Evolutionary conservation across 2,113 vertebrate species (phyloP).

Genomic region (Rhynchomys soricoides): DNA sequence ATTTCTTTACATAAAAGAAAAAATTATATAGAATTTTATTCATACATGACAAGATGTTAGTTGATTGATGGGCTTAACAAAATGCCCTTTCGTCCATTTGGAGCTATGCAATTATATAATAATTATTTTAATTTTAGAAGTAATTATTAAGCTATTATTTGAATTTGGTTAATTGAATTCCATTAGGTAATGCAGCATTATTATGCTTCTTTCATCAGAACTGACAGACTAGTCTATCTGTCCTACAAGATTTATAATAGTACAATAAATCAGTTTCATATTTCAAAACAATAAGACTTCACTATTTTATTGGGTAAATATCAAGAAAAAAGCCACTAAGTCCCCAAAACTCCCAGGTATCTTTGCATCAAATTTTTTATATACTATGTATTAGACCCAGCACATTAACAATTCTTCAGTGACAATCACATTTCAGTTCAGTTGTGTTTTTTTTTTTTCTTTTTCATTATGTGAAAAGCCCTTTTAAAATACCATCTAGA

Average conservation of each 20-base stretch:
- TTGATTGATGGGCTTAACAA: constrained; percentile 39
- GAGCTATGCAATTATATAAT: constrained; percentile 1
- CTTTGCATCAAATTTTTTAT: neutral
- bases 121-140: constrained; percentile 64
- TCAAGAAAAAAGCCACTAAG: neutral
- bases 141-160: constrained; percentile 36
- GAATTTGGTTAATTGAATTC: constrained; percentile 46
- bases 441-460: neutral
- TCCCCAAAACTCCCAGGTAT: neutral
- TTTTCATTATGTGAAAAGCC: neutral
- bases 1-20: constrained; percentile 56
- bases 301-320: neutral
- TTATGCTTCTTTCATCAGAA: constrained; percentile 37
- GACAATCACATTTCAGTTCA: neutral
- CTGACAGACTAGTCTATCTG: neutral
- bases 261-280: neutral
- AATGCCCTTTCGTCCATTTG: neutral
- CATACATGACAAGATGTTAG: neutral
- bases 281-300: neutral
- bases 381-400: neutral
- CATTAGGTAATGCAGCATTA: constrained; percentile 3
- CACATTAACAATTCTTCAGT: neutral
- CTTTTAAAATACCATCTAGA: neutral
- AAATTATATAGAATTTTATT: neutral
- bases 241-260: constrained; percentile 11